phyloP scores from a whole-genome alignment of 2,797 vertebrate species.

The Epinephelus awoara region DNA sequence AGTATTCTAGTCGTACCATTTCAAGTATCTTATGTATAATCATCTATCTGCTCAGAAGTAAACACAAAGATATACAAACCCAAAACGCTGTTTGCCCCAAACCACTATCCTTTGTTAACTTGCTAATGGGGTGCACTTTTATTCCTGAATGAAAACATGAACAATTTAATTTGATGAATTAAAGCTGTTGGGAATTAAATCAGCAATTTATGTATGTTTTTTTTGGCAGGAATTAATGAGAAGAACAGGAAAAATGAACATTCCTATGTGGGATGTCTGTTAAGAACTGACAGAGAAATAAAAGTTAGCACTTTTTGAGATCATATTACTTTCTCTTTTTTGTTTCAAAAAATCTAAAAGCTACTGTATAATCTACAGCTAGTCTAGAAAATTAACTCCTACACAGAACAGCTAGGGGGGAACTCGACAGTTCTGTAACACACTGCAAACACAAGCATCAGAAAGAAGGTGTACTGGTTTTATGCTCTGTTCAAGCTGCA shows the following conservation, averaged over 20 bases:
- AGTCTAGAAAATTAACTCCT: slow-evolving; percentile 63
- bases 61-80: slow-evolving; percentile 60
- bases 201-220: slow-evolving; percentile 26
- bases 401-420: slow-evolving; percentile 46
- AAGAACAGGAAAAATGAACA: slow-evolving; percentile 54
- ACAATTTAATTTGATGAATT: slow-evolving; percentile 16
- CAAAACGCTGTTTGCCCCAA: slow-evolving; percentile 40
- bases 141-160: slow-evolving; percentile 27
- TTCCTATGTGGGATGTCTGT: slow-evolving; percentile 47
- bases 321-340: slow-evolving; percentile 49
- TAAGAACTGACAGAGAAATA: slow-evolving; percentile 59
- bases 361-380: slow-evolving; percentile 66
- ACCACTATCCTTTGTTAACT: slow-evolving; percentile 37
- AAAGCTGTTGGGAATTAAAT: slow-evolving; percentile 33
- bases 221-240: slow-evolving; percentile 73
- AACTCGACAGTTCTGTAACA: slow-evolving; percentile 70
- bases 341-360: slow-evolving; percentile 47
- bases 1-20: slow-evolving; percentile 14
- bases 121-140: slow-evolving; percentile 4
- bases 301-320: slow-evolving; percentile 51
- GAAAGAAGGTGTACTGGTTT: slow-evolving; percentile 55
- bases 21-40: slow-evolving; percentile 45
- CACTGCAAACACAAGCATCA: slow-evolving; percentile 84
- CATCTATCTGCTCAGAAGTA: slow-evolving; percentile 36
- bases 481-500: slow-evolving; percentile 63